These are phyloP conservation scores for Asbolus verrucosus DNA, from an alignment of 1,140 invertebrate species.

Conservation along the genomic window DNA sequence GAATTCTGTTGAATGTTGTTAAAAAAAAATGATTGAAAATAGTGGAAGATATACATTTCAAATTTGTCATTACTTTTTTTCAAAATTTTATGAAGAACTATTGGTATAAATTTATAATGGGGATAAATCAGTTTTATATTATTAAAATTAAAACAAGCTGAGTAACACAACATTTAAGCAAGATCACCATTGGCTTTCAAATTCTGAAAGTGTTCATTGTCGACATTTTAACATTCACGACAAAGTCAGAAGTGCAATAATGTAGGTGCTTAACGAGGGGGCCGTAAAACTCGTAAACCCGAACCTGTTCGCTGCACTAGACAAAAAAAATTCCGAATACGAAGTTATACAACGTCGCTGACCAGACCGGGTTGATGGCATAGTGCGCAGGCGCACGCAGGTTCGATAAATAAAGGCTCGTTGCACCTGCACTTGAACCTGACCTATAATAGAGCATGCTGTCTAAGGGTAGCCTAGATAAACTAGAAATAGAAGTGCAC, in stretches of 20 bases:
- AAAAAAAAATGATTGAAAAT: too few species aligned
- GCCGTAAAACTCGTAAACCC: conserved; percentile 2
- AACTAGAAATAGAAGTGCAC: conserved; percentile 50
- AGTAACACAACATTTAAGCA: too few species aligned
- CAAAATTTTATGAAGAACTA: too few species aligned
- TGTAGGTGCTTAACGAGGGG: neutral
- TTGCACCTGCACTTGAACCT: conserved; percentile 64
- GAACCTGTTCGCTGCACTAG: conserved; percentile 15
- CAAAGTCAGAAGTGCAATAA: neutral
- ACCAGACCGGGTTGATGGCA: conserved; percentile 35
- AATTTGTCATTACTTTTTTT: too few species aligned
- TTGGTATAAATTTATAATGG: too few species aligned
- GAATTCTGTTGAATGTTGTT: too few species aligned
- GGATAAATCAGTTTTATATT: too few species aligned
- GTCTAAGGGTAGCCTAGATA: conserved; percentile 58
- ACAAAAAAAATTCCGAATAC: conserved; percentile 22
- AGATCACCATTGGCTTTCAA: too few species aligned
- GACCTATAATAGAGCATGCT: conserved; percentile 60
- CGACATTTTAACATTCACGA: too few species aligned
- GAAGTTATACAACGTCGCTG: conserved; percentile 33
- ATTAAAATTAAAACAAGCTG: too few species aligned
- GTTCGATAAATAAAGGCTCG: conserved; percentile 54
- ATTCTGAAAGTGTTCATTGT: too few species aligned
- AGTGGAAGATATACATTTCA: too few species aligned
- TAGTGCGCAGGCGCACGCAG: conserved; percentile 51